These are phyloP conservation scores for Porites cylindrica DNA, from an alignment of 92 coral and sea anemone genomes.

Conservation along the genomic window DNA sequence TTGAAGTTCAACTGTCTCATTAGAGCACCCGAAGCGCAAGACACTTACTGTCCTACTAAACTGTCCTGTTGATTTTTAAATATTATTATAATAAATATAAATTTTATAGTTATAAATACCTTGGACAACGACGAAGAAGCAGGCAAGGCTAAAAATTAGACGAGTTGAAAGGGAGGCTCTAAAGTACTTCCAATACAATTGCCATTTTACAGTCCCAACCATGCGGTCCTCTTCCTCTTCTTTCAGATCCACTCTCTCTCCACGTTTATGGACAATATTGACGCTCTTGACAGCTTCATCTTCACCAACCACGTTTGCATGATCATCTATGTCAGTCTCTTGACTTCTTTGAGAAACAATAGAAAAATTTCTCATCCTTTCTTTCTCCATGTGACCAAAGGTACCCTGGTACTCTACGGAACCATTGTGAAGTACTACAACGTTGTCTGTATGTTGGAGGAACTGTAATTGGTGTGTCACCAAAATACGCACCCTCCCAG, in stretches of 20 bases:
- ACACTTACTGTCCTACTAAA: too few relatives aligned
- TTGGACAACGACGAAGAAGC: conserved; percentile 10
- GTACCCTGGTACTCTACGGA: conserved; percentile 8
- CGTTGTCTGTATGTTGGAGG: conserved; percentile 18
- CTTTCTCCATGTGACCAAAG: background rate
- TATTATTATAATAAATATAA: too few relatives aligned
- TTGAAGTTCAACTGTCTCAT: too few relatives aligned
- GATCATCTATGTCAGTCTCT: background rate
- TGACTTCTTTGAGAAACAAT: background rate
- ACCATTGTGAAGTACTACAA: conserved; percentile 13
- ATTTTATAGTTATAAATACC: background rate
- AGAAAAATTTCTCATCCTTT: background rate
- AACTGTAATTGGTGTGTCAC: conserved; percentile 39
- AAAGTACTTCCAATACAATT: conserved; percentile 25
- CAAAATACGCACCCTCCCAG: conserved; percentile 27
- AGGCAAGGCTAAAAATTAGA: background rate
- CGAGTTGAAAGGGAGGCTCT: conserved; percentile 13
- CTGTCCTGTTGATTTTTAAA: too few relatives aligned
- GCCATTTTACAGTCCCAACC: conserved; percentile 29
- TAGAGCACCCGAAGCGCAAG: too few relatives aligned
- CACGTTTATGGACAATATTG: background rate
- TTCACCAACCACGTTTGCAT: background rate
- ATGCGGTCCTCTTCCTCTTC: conserved; percentile 26
- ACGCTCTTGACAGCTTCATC: background rate
- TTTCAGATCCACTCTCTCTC: conserved; percentile 18